phyloP scores from a whole-genome alignment of 2,113 vertebrate genomes.

The Bostrychus sinensis region DNA sequence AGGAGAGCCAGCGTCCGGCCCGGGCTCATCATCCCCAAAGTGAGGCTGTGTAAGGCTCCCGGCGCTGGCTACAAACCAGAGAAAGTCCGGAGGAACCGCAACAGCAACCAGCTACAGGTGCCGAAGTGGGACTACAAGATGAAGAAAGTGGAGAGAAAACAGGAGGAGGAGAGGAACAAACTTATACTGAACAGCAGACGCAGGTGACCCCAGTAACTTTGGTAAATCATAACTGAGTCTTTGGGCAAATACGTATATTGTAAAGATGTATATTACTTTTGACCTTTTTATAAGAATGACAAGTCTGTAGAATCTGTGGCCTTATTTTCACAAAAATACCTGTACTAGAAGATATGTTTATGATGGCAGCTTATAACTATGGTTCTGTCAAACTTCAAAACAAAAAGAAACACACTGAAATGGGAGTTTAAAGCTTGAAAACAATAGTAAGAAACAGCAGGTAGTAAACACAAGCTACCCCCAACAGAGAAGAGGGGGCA shows the following conservation, averaged over 20 bases:
- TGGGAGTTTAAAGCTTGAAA: too few relatives aligned
- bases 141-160: constrained; percentile 83
- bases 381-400: not conserved
- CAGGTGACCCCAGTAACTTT: constrained; percentile 60
- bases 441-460: too few relatives aligned
- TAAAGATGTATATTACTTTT: not conserved
- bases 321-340: constrained; percentile 47
- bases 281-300: not conserved
- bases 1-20: constrained; percentile 89
- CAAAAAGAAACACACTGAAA: not conserved
- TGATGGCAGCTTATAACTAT: not conserved
- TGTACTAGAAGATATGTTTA: not conserved
- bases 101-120: constrained; percentile 83
- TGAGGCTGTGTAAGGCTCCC: constrained; percentile 89
- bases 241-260: too few relatives aligned
- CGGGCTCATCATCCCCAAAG: constrained; percentile 85
- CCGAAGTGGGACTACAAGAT: constrained; percentile 96
- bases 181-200: constrained; percentile 65
- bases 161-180: constrained; percentile 79
- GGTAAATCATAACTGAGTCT: too few relatives aligned
- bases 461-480: too few relatives aligned
- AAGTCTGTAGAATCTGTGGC: constrained; percentile 49
- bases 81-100: constrained; percentile 58
- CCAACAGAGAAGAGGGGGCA: too few relatives aligned
- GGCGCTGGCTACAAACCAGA: constrained; percentile 80